Evolutionary conservation across 2,888 invertebrate genomes (phyloP).

Genomic region (Trissolcus brochymenae): DNA sequence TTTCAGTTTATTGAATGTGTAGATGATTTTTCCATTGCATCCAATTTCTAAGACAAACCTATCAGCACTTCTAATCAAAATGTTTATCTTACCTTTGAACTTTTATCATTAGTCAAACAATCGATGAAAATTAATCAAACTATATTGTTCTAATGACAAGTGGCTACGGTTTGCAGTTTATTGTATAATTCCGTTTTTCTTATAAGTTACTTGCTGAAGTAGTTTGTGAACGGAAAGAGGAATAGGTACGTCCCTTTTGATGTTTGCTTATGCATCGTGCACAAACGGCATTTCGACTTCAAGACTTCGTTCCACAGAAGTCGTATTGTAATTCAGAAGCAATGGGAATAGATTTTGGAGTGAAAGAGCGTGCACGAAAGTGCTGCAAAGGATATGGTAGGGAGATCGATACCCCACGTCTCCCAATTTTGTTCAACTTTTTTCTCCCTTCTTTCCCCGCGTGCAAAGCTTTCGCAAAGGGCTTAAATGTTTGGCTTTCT

Average conservation of each 20-base stretch:
- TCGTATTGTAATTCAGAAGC: slow-evolving; percentile 66
- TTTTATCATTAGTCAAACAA: too few relatives aligned
- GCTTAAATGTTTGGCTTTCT: slow-evolving; percentile 50
- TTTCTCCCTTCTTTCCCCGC: slow-evolving; percentile 58
- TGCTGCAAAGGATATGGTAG: slow-evolving; percentile 37
- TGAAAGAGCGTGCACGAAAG: slow-evolving; percentile 56
- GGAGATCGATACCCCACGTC: slow-evolving; percentile 64
- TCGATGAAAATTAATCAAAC: too few relatives aligned
- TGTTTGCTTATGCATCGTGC: slow-evolving; percentile 63
- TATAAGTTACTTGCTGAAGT: slow-evolving; percentile 46
- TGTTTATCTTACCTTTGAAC: too few relatives aligned
- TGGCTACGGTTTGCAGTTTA: slow-evolving; percentile 29
- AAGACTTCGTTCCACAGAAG: slow-evolving; percentile 61
- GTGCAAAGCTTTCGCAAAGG: slow-evolving; percentile 61
- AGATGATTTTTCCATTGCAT: too few relatives aligned
- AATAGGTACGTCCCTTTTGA: slow-evolving; percentile 57
- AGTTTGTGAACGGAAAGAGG: slow-evolving; percentile 52
- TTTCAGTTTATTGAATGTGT: too few relatives aligned
- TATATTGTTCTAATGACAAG: not conserved
- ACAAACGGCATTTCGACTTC: slow-evolving; percentile 63
- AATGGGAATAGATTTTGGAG: slow-evolving; percentile 62
- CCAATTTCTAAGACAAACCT: too few relatives aligned
- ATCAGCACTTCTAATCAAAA: too few relatives aligned
- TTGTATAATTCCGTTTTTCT: slow-evolving; percentile 41
- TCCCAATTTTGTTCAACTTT: slow-evolving; percentile 65